Evolutionary conservation across 2,888 invertebrate genomes (phyloP), one percentile per base, ranked within the genome.

Genomic region (Polyommatus iphigenia): DNA sequence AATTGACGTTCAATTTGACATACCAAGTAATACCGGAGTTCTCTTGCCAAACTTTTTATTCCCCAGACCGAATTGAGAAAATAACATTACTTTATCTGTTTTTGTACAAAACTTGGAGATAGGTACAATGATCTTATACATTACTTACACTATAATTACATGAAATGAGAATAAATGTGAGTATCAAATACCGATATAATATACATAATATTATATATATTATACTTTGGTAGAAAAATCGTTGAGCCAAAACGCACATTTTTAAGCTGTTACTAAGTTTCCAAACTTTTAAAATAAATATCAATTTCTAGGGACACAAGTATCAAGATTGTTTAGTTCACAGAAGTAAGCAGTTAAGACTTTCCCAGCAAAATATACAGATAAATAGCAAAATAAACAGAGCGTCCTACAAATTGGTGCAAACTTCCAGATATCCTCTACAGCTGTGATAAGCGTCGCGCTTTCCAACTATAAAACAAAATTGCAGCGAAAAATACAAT

Each of bases 1-100:
- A 75, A 75, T 75, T 29, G 75, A 46, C 75, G 75, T 50, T 29
- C 75, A 75, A 75, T 75, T 75, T 75, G 75, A 54, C 75, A 75
- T 54, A 54, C 24, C 41, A 50, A 24, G 73, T 46, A 50, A 50
- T 46, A 20, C 54, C 54, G 29, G 50, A 15, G 46, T 50, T 54
- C 54, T 54, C 50, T 75, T 20, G 41, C 67, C 29, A 24, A 59
- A 59, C 20, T 67, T 32, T 67, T 67, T 29, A 67, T 67, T 67
- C 0, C 67, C 67, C 15, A n/a, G 54, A 20, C 20, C 8, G 20
- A 59, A 59, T 24, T 24, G 24, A 59, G 59, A 59, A 54, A 54
- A 5, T 54, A 54, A 54, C 54, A 54, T 54, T 18, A 18, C 18
- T 54, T 18, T 54, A 54, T 54, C 54, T 18, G 5, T 18, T 54